Conservation (phyloP, 2,888 invertebrate species). For the Rambutsinella grinnellia region DNA sequence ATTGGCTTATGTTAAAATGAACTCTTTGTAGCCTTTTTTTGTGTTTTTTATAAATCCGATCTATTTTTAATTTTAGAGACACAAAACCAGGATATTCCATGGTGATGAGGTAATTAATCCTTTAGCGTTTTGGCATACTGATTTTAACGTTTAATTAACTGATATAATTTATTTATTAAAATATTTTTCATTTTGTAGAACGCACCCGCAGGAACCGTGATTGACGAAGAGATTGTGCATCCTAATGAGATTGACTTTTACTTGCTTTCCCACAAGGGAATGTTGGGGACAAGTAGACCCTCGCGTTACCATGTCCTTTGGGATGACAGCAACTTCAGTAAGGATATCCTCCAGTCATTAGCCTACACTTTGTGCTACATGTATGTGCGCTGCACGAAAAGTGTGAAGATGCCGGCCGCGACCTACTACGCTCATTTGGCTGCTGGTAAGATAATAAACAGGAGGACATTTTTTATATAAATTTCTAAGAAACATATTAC, state of each 20-base stretch:
- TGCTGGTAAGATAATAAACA: constrained; percentile 13
- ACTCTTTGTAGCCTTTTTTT: not conserved
- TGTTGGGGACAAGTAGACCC: constrained; percentile 67
- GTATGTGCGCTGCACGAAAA: constrained; percentile 82
- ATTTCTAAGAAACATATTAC: not conserved
- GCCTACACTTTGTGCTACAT: constrained; percentile 88
- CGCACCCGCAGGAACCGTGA: constrained; percentile 72
- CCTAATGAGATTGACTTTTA: constrained; percentile 72
- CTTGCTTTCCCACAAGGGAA: constrained; percentile 72
- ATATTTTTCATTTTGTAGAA: too few species aligned
- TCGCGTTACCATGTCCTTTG: constrained; percentile 80
- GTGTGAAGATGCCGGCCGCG: constrained; percentile 70
- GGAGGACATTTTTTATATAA: not conserved
- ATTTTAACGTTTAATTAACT: too few species aligned
- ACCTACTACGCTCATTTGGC: constrained; percentile 62
- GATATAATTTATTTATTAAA: too few species aligned
- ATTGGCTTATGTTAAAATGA: not conserved
- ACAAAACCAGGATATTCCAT: constrained; percentile 73
- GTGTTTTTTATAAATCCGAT: too few species aligned
- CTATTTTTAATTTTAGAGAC: constrained; percentile 68
- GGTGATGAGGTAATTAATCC: too few species aligned
- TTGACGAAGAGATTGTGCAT: constrained; percentile 70
- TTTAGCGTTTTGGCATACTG: too few species aligned
- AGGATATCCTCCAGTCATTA: constrained; percentile 83
- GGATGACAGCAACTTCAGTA: constrained; percentile 80